Conservation (phyloP, 2,113 vertebrate genomes). For the Dasyornis broadbenti region DNA sequence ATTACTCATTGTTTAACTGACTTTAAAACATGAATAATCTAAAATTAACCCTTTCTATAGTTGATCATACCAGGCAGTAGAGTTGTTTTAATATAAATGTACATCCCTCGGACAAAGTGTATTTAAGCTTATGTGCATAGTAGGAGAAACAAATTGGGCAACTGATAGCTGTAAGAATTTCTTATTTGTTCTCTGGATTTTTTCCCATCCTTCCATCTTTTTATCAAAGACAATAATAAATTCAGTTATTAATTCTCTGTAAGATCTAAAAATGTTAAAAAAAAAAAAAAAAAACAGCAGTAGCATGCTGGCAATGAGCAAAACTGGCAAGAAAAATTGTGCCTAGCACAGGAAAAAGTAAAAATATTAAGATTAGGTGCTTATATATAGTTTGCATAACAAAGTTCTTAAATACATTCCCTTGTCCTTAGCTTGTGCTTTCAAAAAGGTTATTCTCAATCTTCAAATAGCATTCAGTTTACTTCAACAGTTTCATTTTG, state of each 20-base stretch:
- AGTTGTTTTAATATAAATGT: background rate
- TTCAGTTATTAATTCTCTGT: background rate
- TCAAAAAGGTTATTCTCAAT: background rate
- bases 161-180: background rate
- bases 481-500: background rate
- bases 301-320: background rate
- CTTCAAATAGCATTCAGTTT: background rate
- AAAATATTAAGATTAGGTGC: background rate
- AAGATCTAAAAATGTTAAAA: background rate
- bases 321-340: background rate
- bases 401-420: background rate
- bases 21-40: background rate
- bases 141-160: background rate
- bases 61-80: background rate
- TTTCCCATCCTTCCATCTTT: background rate
- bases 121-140: background rate
- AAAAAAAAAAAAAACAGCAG: background rate
- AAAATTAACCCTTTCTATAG: background rate
- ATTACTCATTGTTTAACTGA: background rate
- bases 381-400: background rate
- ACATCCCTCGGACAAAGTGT: background rate
- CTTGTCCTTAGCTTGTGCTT: background rate
- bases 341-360: background rate
- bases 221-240: background rate
- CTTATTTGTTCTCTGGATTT: background rate